Percentiles rank a stretch among this genome's conserved stretches.
These are phyloP conservation scores for Acanthosepion lycidas DNA, from an alignment of 2,888 invertebrate species.

Conservation along the genomic window DNA sequence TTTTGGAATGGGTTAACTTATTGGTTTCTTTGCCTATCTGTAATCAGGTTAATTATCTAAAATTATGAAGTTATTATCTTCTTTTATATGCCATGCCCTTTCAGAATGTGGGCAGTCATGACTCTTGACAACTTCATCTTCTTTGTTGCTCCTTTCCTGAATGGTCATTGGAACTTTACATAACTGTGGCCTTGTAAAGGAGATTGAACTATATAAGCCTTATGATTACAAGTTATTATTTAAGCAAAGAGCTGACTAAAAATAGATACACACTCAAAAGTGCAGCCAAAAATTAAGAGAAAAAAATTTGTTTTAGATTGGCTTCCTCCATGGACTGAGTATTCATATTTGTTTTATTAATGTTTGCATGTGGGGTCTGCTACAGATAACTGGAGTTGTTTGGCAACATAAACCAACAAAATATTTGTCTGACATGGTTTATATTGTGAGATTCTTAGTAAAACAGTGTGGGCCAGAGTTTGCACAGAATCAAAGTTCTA, in stretches of 20 bases:
- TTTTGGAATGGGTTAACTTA: too few relatives aligned
- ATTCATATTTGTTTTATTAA: neutral
- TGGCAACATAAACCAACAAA: neutral
- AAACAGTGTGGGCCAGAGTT: neutral
- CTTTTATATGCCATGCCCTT: too few relatives aligned
- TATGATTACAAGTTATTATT: too few relatives aligned
- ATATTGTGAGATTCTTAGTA: neutral
- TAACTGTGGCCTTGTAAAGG: too few relatives aligned
- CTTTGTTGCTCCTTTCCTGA: too few relatives aligned
- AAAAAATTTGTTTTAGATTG: neutral
- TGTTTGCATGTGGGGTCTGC: neutral
- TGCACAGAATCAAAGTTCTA: neutral
- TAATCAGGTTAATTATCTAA: too few relatives aligned
- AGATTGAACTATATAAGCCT: too few relatives aligned
- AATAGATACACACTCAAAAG: neutral
- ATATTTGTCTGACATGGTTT: slow-evolving; percentile 33
- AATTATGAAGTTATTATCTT: too few relatives aligned
- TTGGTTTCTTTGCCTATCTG: too few relatives aligned
- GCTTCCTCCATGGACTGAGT: neutral
- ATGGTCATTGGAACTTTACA: too few relatives aligned
- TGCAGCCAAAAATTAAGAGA: neutral
- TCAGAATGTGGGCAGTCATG: too few relatives aligned
- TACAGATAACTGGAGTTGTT: neutral
- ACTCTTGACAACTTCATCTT: too few relatives aligned
- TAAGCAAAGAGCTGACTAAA: neutral